These are phyloP conservation scores for Luidia sarsii DNA, from an alignment of 53 echinoderm and acorn worm species.

Conservation along the genomic window DNA sequence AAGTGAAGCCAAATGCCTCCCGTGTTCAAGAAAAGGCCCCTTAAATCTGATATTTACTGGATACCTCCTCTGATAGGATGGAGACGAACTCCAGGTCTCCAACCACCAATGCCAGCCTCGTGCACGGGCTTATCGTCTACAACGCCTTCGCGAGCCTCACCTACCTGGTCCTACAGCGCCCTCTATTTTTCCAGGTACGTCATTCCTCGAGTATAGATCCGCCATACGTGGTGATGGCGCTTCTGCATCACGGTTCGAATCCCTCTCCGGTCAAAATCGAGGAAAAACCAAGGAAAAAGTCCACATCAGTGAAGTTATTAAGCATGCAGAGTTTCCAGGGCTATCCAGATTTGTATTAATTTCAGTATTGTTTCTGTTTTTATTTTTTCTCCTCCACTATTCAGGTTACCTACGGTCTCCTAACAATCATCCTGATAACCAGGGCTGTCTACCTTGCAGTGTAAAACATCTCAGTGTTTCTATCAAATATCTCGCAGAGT, in stretches of 20 bases:
- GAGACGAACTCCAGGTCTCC: constrained; percentile 5
- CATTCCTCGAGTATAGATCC: not conserved
- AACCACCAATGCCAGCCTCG: not conserved
- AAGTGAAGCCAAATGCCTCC: too few species aligned
- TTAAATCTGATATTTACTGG: too few species aligned
- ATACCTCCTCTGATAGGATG: too few species aligned
- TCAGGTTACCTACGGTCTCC: constrained; percentile 18
- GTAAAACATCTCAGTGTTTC: not conserved
- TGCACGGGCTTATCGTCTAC: not conserved
- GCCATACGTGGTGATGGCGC: not conserved
- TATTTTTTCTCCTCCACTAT: not conserved
- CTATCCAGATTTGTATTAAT: too few species aligned
- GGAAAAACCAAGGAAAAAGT: not conserved
- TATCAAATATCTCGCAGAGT: too few species aligned
- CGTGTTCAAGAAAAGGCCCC: too few species aligned
- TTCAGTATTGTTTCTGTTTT: too few species aligned
- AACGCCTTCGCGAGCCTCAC: constrained; percentile 13
- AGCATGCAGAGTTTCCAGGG: too few species aligned
- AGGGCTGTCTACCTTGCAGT: not conserved
- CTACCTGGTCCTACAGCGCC: constrained; percentile 10
- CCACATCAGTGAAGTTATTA: too few species aligned
- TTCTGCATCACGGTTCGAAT: too few species aligned
- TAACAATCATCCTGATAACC: constrained; percentile 5
- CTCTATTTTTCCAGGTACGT: constrained; percentile 27
- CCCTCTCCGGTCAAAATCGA: not conserved